Percentiles rank a stretch among this genome's conserved stretches.
phyloP scores from a whole-genome alignment of 2,113 vertebrate genomes.

The Phalacrocorax carbo region DNA sequence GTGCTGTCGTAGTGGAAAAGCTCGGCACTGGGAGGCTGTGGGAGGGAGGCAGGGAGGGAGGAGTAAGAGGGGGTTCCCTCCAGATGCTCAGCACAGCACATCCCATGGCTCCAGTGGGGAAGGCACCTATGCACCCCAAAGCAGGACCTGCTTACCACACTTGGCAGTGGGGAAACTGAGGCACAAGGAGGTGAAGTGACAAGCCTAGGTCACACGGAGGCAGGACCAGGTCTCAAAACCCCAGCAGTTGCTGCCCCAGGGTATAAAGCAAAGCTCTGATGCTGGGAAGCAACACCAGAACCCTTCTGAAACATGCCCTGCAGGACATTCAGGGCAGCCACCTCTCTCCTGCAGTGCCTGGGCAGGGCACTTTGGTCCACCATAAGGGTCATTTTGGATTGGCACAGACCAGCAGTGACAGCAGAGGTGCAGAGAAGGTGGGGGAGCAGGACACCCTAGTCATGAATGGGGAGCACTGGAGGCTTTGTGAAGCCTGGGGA shows the following conservation, averaged over 20 bases:
- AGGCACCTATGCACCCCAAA: background rate
- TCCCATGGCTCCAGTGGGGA: background rate
- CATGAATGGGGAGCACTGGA: background rate
- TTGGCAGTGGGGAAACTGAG: background rate
- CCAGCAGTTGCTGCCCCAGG: background rate
- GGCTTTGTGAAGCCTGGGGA: background rate
- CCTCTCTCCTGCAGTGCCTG: background rate
- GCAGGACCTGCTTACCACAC: background rate
- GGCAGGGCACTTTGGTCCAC: background rate
- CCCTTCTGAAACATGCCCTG: background rate
- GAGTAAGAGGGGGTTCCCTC: background rate
- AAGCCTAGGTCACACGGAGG: background rate
- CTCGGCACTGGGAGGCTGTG: conserved; percentile 85
- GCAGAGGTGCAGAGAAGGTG: background rate
- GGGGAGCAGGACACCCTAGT: background rate
- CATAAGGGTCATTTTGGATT: background rate
- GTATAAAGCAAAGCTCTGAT: background rate
- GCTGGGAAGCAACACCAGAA: background rate
- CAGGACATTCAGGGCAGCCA: background rate
- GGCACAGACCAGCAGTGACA: background rate
- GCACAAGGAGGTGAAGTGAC: accelerated
- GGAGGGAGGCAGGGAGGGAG: background rate
- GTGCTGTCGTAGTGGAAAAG: conserved; percentile 94
- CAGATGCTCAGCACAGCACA: background rate
- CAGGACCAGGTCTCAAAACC: background rate